These are phyloP conservation scores for Platynereis dumerilii DNA, from an alignment of 2,888 invertebrate genomes.

Conservation along the genomic window DNA sequence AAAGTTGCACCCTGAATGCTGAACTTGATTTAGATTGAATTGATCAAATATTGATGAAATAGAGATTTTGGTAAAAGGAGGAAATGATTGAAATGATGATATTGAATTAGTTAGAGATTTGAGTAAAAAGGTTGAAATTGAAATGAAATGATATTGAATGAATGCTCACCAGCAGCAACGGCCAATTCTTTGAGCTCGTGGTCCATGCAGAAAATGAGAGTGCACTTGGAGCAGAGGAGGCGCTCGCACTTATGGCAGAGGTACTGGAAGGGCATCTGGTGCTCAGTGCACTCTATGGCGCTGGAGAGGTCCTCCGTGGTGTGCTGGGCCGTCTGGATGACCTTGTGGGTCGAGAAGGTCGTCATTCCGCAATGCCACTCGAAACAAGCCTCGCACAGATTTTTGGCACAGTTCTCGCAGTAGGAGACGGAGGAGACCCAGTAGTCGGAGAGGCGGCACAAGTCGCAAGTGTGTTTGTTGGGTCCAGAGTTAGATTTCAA, in stretches of 20 bases:
- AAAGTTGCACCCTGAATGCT: too few relatives aligned
- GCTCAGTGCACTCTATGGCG: not conserved
- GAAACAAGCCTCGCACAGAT: conserved; percentile 3
- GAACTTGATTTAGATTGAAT: too few relatives aligned
- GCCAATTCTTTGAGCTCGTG: conserved; percentile 5
- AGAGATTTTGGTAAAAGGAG: too few relatives aligned
- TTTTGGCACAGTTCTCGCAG: not conserved
- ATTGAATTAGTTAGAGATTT: too few relatives aligned
- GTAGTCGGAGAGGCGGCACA: not conserved
- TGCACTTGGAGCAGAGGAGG: not conserved
- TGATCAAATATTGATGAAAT: too few relatives aligned
- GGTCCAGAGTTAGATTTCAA: too few relatives aligned
- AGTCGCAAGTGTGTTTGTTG: not conserved
- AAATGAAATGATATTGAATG: too few relatives aligned
- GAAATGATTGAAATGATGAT: too few relatives aligned
- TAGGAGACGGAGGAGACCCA: not conserved
- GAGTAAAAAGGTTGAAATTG: too few relatives aligned
- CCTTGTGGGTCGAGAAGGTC: not conserved
- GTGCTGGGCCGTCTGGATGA: not conserved
- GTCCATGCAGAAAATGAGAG: not conserved
- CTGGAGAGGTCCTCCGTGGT: not conserved
- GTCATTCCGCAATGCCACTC: conserved; percentile 2
- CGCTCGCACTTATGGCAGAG: conserved; percentile 5
- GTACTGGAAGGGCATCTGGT: conserved; percentile 1
- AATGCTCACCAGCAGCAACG: too few relatives aligned